A percentile compares a stretch with the other conserved stretches of the same genome.
phyloP scores from a whole-genome alignment of 1,140 invertebrate genomes.

The Adoxophyes honmai region DNA sequence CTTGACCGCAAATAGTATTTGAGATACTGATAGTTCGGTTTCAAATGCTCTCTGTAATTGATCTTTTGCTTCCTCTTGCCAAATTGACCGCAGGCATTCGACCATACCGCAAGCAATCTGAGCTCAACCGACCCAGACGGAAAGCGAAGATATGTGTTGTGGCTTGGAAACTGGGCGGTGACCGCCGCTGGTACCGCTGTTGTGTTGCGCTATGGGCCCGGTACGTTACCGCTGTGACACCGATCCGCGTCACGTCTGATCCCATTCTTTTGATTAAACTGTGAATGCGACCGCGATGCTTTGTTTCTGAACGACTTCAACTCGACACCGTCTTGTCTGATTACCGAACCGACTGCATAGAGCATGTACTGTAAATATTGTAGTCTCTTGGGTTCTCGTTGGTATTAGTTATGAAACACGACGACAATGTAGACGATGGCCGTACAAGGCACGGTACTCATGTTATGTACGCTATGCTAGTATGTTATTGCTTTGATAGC shows the following conservation, averaged over 20 bases:
- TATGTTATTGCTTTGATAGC: too few relatives aligned
- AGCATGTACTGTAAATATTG: too few relatives aligned
- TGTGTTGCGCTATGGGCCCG: neutral
- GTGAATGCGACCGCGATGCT: neutral
- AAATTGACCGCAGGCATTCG: neutral
- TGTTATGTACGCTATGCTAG: too few relatives aligned
- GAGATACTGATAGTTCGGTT: neutral
- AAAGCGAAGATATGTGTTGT: neutral
- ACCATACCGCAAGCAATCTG: neutral
- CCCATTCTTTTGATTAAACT: constrained; percentile 8
- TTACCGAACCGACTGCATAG: too few relatives aligned
- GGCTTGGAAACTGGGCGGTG: neutral
- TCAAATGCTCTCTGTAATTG: neutral
- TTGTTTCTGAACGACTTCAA: constrained; percentile 5
- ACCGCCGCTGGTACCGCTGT: neutral
- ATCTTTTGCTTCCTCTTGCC: neutral
- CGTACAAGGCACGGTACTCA: too few relatives aligned
- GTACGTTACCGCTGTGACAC: neutral
- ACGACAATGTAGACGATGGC: too few relatives aligned
- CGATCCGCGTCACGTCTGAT: constrained; percentile 2
- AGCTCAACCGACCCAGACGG: neutral
- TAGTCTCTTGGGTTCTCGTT: too few relatives aligned
- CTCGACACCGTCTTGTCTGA: neutral
- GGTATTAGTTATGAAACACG: too few relatives aligned
- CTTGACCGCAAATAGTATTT: neutral